Evolutionary conservation across 1,140 invertebrate species (phyloP).

Genomic region (Rhagoletis pomonella): DNA sequence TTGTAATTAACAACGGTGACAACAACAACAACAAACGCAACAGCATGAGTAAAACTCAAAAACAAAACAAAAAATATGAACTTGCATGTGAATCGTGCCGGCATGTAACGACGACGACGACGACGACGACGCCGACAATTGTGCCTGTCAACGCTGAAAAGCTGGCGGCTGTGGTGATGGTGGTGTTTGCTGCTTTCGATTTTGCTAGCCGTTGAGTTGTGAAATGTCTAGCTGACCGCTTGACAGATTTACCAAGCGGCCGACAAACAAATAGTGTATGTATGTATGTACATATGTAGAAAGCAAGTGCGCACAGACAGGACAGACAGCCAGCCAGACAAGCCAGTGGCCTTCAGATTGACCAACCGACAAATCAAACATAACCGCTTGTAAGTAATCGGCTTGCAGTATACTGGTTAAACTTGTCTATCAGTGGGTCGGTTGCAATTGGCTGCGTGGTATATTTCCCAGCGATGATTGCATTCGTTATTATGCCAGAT

Average conservation of each 20-base stretch:
- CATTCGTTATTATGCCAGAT: background rate
- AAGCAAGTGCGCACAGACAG: background rate
- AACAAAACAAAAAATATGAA: background rate
- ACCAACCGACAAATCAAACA: background rate
- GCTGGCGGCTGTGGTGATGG: background rate
- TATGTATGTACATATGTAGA: no score
- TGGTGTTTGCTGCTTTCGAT: background rate
- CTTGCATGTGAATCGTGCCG: background rate
- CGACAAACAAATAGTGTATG: background rate
- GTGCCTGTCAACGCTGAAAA: slow-evolving; percentile 56
- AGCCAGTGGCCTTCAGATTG: background rate
- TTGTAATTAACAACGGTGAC: slow-evolving; percentile 70
- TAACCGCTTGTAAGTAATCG: background rate
- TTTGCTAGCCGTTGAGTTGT: slow-evolving; percentile 37
- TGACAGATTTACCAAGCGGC: slow-evolving; percentile 33
- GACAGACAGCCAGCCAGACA: background rate
- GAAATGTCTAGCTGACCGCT: background rate
- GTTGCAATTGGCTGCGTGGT: background rate
- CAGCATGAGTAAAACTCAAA: background rate
- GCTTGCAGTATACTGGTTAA: slow-evolving; percentile 4
- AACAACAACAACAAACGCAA: slow-evolving; percentile 47
- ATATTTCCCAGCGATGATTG: background rate
- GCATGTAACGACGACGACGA: slow-evolving; percentile 1
- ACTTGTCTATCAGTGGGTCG: background rate
- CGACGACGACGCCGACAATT: slow-evolving; percentile 29